Evolutionary conservation across 1,140 invertebrate genomes (phyloP), one percentile per base, ranked within the genome.

Genomic region (Popillia japonica): DNA sequence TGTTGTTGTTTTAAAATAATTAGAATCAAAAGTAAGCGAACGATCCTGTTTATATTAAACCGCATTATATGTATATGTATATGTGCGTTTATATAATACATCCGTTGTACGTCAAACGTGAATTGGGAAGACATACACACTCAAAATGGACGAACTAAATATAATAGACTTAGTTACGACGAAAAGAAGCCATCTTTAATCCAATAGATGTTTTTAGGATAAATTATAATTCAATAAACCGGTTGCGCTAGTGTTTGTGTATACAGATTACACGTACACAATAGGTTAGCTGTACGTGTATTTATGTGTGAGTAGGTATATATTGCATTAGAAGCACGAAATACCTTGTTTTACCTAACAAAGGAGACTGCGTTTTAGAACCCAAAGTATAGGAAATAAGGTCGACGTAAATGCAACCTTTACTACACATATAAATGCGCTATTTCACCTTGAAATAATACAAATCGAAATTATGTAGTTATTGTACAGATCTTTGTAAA

Each of bases 211-310:
- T 48, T 78, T 78, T 78, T 78, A 78, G 64, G 77, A 64, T 78
- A 78, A 72, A 72, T 78, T 78, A 78, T 78, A 78, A 78, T 78
- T 78, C 77, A 78, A 72, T 78, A 72, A 78, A 78, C 77, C 77
- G 77, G 77, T 78, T 72, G n/a, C 61, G 20, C 9, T 22, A 20
- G 61, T 68, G 22, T 23, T 68, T 23, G 22, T 68, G 23, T 14
- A 23, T 68, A 27, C 22, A 27, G 2, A 68, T 68, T 68, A 22
- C 22, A 68, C 20, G 61, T 68, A 27, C 22, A 27, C 27, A 68
- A 10, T 8, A 68, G 22, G 61, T 68, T 55, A 55, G 22, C 22
- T 68, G 61, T 68, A 68, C 22, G 23, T 27, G 61, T 8, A 20
- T 68, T 68, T 9, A 61, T 68, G 22, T 68, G 27, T 23, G 11